Percentiles rank a stretch among this genome's conserved stretches.
These are phyloP conservation scores for Onychorhynchus coronatus DNA, from an alignment of 2,113 vertebrate species.

Conservation along the genomic window DNA sequence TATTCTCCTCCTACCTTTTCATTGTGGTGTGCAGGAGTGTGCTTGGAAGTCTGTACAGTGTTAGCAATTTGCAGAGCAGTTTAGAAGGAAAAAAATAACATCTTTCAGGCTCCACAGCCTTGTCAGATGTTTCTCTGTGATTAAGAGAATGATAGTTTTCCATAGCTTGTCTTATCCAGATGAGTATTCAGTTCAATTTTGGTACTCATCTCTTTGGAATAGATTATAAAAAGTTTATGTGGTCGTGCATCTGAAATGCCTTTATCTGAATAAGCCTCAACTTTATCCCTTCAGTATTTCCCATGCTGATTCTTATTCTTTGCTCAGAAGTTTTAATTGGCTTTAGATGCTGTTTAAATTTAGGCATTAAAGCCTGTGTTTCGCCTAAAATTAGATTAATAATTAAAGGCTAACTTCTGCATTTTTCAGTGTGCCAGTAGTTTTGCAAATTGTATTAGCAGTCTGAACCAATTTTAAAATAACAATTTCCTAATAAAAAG, in stretches of 20 bases:
- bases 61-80: background rate
- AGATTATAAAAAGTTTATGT: no score
- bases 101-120: background rate
- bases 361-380: background rate
- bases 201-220: no score
- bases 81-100: background rate
- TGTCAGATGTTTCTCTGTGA: background rate
- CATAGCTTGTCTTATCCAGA: no score
- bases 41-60: background rate
- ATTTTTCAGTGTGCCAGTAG: background rate
- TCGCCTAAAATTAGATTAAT: background rate
- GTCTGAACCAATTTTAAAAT: background rate
- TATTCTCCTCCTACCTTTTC: background rate
- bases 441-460: background rate
- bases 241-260: no score
- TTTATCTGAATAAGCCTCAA: background rate
- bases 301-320: background rate
- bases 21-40: background rate
- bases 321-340: background rate
- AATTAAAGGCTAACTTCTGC: background rate
- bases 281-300: background rate
- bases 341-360: background rate
- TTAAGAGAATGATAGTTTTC: background rate
- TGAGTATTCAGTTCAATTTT: no score
- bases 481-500: background rate